Evolutionary conservation across 2,888 invertebrate species (phyloP), one percentile per base, ranked within the genome.

Genomic region (Heterodera filipjevi): DNA sequence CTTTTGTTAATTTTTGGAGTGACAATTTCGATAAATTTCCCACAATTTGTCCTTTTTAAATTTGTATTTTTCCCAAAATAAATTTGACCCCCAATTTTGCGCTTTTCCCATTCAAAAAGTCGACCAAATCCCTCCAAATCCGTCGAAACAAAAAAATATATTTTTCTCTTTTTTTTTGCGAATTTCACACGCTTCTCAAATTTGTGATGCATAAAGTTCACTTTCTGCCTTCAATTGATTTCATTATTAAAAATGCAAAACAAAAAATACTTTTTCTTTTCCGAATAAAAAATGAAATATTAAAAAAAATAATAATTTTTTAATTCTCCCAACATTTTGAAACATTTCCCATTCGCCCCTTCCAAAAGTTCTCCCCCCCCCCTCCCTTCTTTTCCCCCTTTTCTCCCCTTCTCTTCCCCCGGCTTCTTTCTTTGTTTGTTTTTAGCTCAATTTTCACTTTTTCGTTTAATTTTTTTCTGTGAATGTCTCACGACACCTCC

Each of bases 371-470:
- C n/a, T 5, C 6, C n/a, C n/a, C 59, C 27, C 5, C 27, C n/a
- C 27, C 6, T 59, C n/a, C 27, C 22, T 59, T 49, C 14, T 49
- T 5, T 14, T 49, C 12, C 46, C 10, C 39, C 39, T 39, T 39
- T 39, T 39, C 39, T 10, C 3, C 39, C 39, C 3, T 39, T 39
- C 39, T 39, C 19, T 59, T 6, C 6, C 22, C 16, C 16, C 53
- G 14, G 16, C 12, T 27, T 59, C 8, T 59, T 27, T n/a, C 12
- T 59, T 59, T 59, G n/a, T 59, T 59, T 59, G 59, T 59, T 59
- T 59, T 59, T 59, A 53, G 59, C 59, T 59, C 59, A 27, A 10
- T 59, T 59, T 59, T 59, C 59, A 59, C 59, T 59, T 59, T 59
- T 59, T n/a, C n/a, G 8, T 49, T 49, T 49, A 12, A 49, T 12